Percentiles rank a stretch among this genome's conserved stretches.
These are phyloP conservation scores for Leucophora obtusa DNA, from an alignment of 2,888 invertebrate species.

Conservation along the genomic window DNA sequence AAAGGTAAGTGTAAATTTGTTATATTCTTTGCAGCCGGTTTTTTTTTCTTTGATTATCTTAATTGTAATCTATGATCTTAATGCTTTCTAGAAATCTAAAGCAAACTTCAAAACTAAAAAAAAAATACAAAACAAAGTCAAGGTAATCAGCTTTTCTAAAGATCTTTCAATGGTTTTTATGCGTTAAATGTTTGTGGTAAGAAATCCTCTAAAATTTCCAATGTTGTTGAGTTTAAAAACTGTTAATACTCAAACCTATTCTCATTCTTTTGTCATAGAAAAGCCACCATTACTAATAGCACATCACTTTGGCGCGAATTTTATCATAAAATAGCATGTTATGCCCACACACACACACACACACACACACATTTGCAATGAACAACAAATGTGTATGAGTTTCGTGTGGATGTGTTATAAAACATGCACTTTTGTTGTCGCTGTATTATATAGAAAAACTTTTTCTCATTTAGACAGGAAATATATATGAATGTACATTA, in stretches of 20 bases:
- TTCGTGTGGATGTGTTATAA: background rate
- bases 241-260: conserved; percentile 18
- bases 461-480: conserved; percentile 34
- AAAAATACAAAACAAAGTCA: too few relatives aligned
- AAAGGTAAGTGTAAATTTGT: background rate
- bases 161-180: background rate
- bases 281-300: conserved; percentile 46
- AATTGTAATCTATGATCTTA: too few relatives aligned
- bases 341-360: background rate
- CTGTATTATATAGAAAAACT: conserved; percentile 15
- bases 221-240: conserved; percentile 11
- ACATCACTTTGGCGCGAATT: conserved; percentile 48
- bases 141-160: background rate
- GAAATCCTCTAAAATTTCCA: background rate
- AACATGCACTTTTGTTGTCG: conserved; percentile 20
- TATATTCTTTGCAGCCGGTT: too few relatives aligned
- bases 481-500: too few relatives aligned
- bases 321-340: conserved; percentile 35
- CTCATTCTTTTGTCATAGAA: conserved; percentile 11
- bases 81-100: too few relatives aligned
- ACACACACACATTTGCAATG: background rate
- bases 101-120: too few relatives aligned
- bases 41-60: too few relatives aligned
- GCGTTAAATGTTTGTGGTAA: background rate
- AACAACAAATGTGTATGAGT: background rate